Base-by-base conservation (phyloP, 2,797 vertebrate genomes). In the Tenualosa ilisha region DNA sequence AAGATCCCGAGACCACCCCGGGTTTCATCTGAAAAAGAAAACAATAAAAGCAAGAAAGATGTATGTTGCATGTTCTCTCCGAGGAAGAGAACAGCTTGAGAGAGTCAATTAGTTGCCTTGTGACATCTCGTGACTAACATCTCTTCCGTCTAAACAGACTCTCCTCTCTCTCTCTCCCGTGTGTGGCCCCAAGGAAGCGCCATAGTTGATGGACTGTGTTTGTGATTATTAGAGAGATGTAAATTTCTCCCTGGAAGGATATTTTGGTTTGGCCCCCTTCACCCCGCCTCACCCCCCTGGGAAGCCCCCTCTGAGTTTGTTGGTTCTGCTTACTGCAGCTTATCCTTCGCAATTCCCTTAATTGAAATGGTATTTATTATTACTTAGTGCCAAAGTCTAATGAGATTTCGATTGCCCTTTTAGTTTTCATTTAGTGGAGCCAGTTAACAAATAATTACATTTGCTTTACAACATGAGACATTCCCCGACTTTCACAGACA, bases 361-460 rank as follows among this genome's bases (percentile, higher is more conserved):
- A 92, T 91, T 91, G 90, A 91, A 91, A 90, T 75, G 84, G 83
- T 90, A 90, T 89, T 91, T 91, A 91, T 91, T 91, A 88, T 87
- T 90, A 91, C 90, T 91, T 87, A 87, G 87, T 83, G 91, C 87
- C 88, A 91, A 79, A 90, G 88, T 87, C 85, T 88, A 91, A 91
- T 75, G 87, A 91, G 88, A 90, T 90, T 91, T 90, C 86, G 88
- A 90, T 91, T 90, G 89, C 86, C 89, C 91, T 91, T 92, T 91
- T 91, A 91, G 86, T 89, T 92, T 91, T 89, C 89, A 88, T 92
- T 91, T 89, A 90, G 89, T 81, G 86, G 86, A 91, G 86, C 89
- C 90, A 88, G 90, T 92, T 92, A 91, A 90, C 88, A 91, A 92
- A 92, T 91, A 90, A 91, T 91, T 91, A 86, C 89, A 88, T 90